phyloP scores from a whole-genome alignment of 2,113 vertebrate genomes.

The Alligator mississippiensis region DNA sequence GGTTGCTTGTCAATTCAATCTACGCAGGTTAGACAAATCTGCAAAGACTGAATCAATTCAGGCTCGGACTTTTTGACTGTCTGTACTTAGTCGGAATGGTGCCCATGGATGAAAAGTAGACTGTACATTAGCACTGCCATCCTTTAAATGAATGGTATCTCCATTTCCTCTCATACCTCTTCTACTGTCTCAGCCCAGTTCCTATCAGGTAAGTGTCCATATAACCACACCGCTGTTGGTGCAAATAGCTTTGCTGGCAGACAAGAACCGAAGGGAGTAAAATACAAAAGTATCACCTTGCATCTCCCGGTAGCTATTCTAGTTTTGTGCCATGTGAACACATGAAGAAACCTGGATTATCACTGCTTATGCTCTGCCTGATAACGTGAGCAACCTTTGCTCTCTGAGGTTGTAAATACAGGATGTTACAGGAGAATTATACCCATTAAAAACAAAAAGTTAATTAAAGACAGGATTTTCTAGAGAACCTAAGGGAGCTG shows the following conservation, averaged over 20 bases:
- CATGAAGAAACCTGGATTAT: rapidly evolving
- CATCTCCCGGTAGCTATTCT: rapidly evolving
- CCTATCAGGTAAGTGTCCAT: neutral
- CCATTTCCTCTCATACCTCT: neutral
- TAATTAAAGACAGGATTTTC: neutral
- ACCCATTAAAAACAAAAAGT: neutral
- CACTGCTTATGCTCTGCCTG: neutral
- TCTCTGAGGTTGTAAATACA: neutral
- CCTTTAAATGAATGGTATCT: neutral
- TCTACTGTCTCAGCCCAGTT: neutral
- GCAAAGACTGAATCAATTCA: no score
- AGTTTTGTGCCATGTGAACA: neutral
- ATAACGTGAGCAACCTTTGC: neutral
- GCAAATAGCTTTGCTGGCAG: neutral
- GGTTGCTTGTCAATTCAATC: no score
- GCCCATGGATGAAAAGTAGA: neutral
- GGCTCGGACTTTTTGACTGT: no score
- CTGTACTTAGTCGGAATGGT: neutral
- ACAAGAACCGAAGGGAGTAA: neutral
- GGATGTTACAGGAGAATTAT: rapidly evolving
- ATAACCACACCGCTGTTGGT: neutral
- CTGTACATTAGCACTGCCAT: neutral
- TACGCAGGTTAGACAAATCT: no score
- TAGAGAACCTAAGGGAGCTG: neutral
- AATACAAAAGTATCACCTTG: neutral